Evolutionary conservation across 2,113 vertebrate genomes (phyloP), one percentile per base, ranked within the genome.

Genomic region (Solea solea): DNA sequence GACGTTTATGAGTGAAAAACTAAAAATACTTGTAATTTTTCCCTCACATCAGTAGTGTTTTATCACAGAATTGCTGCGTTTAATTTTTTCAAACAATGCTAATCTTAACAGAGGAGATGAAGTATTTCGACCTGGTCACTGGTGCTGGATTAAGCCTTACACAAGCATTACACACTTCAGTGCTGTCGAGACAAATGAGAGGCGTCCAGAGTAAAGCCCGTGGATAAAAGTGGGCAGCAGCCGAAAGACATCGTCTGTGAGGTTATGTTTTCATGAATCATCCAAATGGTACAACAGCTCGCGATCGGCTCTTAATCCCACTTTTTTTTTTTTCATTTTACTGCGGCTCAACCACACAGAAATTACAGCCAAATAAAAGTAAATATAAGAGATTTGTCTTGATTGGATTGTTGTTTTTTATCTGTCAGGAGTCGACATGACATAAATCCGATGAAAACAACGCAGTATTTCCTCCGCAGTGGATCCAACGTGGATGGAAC

Each of bases 301-400:
- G 65, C 8, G 11, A 63, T 69, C 53, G 78, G 69, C 63, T 70
- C 57, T 40, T 71, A 75, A 84, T 86, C 77, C 67, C 48, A 53
- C n/a, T 44, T 69, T 61, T 75, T 48, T 76, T 61, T 81, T 72
- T 12, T 76, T 76, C 69, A 68, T 76, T 63, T 44, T n/a, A 48
- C 39, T 60, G 54, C 59, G 51, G 40, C 58, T 74, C 39, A 13
- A 78, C 69, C 44, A 21, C 27, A n/a, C 42, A 61, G 44, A 14
- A 64, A 81, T 75, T 40, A 62, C 12, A 58, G 54, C 41, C 52
- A 60, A 71, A 76, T 14, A 8, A 57, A 76, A 57, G 44, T 34
- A 56, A 69, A 81, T 51, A 70, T 42, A 62, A 28, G 10, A 48
- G 10, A n/a, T 74, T 48, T 28, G 9, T 66, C 2, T 4, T 56